Evolutionary conservation across 2,797 vertebrate species (phyloP).

Genomic region (Coregonus ussuriensis): DNA sequence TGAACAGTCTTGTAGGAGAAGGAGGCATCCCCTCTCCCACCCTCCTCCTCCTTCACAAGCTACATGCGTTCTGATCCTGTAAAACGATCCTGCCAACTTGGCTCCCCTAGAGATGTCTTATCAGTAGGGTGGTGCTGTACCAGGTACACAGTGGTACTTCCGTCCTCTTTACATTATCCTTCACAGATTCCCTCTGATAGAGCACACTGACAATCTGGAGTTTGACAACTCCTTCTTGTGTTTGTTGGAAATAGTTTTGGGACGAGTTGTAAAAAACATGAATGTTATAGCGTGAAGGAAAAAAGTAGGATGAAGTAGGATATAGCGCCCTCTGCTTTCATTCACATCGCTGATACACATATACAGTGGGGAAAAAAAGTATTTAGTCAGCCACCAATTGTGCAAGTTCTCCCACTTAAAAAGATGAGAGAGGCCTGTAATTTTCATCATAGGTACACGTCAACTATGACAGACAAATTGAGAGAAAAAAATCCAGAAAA

Average conservation of each 20-base stretch:
- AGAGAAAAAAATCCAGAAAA: no score
- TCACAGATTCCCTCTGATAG: constrained; percentile 45
- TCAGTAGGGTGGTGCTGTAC: constrained; percentile 48
- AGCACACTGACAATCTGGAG: constrained; percentile 46
- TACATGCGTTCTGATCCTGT: constrained; percentile 27
- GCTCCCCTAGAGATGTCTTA: constrained; percentile 48
- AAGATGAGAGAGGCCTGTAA: no score
- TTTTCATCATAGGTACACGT: no score
- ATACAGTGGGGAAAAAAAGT: no score
- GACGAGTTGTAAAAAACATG: not conserved
- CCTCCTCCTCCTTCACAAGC: constrained; percentile 16
- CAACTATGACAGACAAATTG: no score
- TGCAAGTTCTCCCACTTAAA: no score
- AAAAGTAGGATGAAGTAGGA: not conserved
- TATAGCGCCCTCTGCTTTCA: not conserved
- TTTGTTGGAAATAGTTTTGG: constrained; percentile 38
- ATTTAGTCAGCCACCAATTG: no score
- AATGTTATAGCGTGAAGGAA: not conserved
- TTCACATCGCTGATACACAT: not conserved
- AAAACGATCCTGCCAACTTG: constrained; percentile 29
- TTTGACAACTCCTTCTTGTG: constrained; percentile 34
- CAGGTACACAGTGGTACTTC: constrained; percentile 52
- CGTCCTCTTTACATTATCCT: constrained; percentile 19
- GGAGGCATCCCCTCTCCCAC: constrained; percentile 35
- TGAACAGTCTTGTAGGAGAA: constrained; percentile 13